Evolutionary conservation across 2,888 invertebrate species (phyloP).

Genomic region (Philaethria dido): DNA sequence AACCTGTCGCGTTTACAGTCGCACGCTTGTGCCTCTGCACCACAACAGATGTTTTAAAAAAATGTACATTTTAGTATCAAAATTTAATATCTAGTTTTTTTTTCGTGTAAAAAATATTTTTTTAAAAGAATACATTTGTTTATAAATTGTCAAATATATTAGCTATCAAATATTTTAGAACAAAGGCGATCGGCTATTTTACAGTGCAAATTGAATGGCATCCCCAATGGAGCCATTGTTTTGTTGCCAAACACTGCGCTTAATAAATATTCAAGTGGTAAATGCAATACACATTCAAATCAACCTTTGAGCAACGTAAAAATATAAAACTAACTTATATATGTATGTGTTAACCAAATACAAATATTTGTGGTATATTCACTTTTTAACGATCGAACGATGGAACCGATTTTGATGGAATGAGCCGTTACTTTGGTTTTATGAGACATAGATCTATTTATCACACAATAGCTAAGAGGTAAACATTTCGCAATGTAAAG

Average conservation of each 20-base stretch:
- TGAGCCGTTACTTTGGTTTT: constrained; percentile 3
- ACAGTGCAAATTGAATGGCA: constrained; percentile 33
- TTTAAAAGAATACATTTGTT: neutral
- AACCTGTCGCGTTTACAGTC: too few relatives aligned
- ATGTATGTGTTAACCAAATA: neutral
- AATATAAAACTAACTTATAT: neutral
- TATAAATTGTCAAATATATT: neutral
- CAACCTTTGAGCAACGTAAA: neutral
- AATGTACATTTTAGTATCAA: too few relatives aligned
- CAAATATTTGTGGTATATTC: neutral
- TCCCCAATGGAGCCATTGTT: constrained; percentile 35
- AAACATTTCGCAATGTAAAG: neutral
- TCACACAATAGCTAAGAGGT: neutral
- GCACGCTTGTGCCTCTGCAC: too few relatives aligned
- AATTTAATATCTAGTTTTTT: too few relatives aligned
- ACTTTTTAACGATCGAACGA: neutral
- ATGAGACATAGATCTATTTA: neutral
- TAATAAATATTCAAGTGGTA: constrained; percentile 40
- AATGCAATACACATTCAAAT: constrained; percentile 26
- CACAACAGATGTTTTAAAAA: too few relatives aligned
- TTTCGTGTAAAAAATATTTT: neutral
- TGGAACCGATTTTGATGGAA: neutral
- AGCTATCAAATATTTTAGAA: constrained; percentile 29
- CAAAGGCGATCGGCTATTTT: constrained; percentile 21
- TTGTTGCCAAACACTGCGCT: constrained; percentile 37